These are phyloP conservation scores for Autographa pulchrina DNA, from an alignment of 2,888 invertebrate species.

Conservation along the genomic window DNA sequence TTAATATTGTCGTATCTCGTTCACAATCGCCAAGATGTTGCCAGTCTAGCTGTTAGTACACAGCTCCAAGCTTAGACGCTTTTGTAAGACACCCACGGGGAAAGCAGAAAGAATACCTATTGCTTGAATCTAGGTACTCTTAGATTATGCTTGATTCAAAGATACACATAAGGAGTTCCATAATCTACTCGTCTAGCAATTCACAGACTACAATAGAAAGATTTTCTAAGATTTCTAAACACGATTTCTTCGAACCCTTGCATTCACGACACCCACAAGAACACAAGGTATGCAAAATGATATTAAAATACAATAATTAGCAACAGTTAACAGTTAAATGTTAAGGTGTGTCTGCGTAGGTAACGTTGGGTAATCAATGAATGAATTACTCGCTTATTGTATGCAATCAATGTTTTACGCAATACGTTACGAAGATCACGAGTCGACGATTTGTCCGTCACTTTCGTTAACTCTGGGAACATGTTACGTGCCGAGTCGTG, in stretches of 20 bases:
- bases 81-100: not conserved
- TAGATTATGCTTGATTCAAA: not conserved
- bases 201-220: not conserved
- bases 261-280: conserved; percentile 26
- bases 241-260: not conserved
- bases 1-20: not conserved
- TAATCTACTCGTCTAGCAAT: not conserved
- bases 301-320: conserved; percentile 26
- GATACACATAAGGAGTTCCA: not conserved
- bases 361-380: conserved; percentile 43
- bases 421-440: conserved; percentile 56
- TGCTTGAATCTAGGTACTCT: not conserved
- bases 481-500: conserved; percentile 63
- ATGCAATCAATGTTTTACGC: conserved; percentile 51
- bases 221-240: not conserved
- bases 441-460: conserved; percentile 64
- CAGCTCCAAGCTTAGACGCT: no score
- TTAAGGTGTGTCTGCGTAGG: conserved; percentile 44
- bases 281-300: conserved; percentile 26
- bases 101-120: not conserved
- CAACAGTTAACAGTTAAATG: conserved; percentile 20
- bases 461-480: conserved; percentile 60
- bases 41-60: no score
- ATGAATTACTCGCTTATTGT: conserved; percentile 36
- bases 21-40: not conserved